phyloP scores from a whole-genome alignment of 1,140 invertebrate genomes.

The Meloidogyne hapla region DNA sequence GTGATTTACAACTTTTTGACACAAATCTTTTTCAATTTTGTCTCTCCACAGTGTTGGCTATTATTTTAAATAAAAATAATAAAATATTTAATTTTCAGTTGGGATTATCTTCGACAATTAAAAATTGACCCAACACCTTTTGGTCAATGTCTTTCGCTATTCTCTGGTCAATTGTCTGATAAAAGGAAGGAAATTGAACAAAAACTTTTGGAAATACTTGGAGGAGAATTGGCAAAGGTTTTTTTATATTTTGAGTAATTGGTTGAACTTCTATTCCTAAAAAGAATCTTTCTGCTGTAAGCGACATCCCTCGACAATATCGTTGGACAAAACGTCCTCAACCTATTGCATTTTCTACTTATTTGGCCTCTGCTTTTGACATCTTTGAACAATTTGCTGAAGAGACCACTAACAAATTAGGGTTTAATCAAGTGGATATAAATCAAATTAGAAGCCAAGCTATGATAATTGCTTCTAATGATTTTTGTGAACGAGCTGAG shows the following conservation, averaged over 20 bases:
- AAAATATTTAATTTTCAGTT: neutral
- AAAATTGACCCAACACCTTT: conserved; percentile 33
- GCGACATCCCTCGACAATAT: conserved; percentile 49
- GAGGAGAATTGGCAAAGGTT: conserved; percentile 13
- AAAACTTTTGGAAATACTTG: conserved; percentile 20
- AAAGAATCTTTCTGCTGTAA: conserved; percentile 29
- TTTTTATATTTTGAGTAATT: neutral
- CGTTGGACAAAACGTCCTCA: conserved; percentile 47
- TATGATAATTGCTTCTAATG: conserved; percentile 6
- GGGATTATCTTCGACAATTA: conserved; percentile 28
- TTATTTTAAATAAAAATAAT: neutral
- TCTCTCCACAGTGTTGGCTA: conserved; percentile 22
- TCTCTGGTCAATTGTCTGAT: conserved; percentile 28
- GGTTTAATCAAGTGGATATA: conserved; percentile 33
- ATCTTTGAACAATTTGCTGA: conserved; percentile 36
- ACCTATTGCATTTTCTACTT: conserved; percentile 37
- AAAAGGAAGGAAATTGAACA: conserved; percentile 38
- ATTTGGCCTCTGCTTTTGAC: conserved; percentile 38
- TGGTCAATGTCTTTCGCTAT: conserved; percentile 40
- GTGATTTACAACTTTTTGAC: conserved; percentile 34
- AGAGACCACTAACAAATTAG: conserved; percentile 15
- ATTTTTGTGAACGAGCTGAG: conserved; percentile 38
- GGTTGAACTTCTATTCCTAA: neutral
- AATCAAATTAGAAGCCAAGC: conserved; percentile 20
- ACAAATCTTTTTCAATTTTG: conserved; percentile 36